Conservation (phyloP, 2,113 vertebrate genomes). For the Thermophis baileyi region DNA sequence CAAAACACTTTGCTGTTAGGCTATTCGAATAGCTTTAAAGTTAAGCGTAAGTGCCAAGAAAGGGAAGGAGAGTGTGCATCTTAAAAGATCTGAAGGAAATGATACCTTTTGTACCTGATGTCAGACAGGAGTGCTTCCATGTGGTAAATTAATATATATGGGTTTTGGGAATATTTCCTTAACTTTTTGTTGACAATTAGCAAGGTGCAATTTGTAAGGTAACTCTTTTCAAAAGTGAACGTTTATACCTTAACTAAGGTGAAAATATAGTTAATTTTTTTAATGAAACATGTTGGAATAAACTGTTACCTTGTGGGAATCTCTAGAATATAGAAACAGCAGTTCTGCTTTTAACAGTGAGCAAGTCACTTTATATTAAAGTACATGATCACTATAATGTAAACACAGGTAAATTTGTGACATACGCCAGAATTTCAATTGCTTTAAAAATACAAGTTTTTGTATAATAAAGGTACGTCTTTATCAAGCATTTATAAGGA, state of each 20-base stretch:
- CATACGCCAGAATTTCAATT: background rate
- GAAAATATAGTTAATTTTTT: background rate
- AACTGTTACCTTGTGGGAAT: background rate
- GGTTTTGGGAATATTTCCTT: background rate
- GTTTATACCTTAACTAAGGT: background rate
- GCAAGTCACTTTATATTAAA: conserved; percentile 8
- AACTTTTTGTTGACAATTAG: background rate
- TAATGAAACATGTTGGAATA: background rate
- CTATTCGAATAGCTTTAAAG: background rate
- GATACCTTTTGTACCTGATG: background rate
- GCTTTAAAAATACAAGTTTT: background rate
- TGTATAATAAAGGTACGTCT: conserved; percentile 4
- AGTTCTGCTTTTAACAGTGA: background rate
- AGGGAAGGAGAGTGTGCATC: background rate
- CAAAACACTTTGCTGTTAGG: background rate
- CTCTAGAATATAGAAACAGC: background rate
- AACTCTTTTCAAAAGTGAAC: background rate
- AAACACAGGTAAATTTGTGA: background rate
- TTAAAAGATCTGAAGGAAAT: background rate
- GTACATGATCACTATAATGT: background rate
- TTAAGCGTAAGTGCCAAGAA: no score
- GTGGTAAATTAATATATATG: background rate
- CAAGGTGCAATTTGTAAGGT: background rate
- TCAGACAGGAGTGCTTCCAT: background rate
- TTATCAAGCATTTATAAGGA: background rate